These are phyloP conservation scores for Cryptocephalus moraei DNA, from an alignment of 2,888 invertebrate species.

Conservation along the genomic window DNA sequence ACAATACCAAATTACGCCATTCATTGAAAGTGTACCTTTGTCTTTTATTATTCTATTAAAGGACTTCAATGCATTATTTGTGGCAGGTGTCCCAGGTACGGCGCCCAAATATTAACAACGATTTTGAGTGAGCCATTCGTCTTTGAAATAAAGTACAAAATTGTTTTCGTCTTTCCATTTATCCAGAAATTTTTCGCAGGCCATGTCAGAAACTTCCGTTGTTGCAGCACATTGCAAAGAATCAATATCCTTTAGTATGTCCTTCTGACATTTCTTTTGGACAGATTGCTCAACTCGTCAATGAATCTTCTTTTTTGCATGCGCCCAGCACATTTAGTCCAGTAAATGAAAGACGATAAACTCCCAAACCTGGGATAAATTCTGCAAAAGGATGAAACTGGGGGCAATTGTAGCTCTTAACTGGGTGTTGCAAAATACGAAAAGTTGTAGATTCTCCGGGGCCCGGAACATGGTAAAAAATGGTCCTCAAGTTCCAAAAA, in stretches of 20 bases:
- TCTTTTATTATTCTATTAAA: constrained; percentile 2
- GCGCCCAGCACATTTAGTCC: no score
- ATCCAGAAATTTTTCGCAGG: constrained; percentile 1
- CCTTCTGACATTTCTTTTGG: constrained; percentile 3
- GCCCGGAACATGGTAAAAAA: no score
- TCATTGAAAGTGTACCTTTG: constrained; percentile 2
- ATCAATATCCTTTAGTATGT: constrained; percentile 3
- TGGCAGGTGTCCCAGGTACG: constrained; percentile 3
- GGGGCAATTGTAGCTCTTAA: no score
- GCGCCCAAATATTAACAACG: constrained; percentile 2
- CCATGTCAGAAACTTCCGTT: constrained; percentile 3
- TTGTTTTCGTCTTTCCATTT: constrained; percentile 2
- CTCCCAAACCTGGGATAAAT: no score
- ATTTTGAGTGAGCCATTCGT: constrained; percentile 2
- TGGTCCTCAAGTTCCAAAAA: no score
- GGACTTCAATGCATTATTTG: constrained; percentile 2
- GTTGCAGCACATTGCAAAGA: constrained; percentile 4
- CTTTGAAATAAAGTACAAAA: constrained; percentile 1
- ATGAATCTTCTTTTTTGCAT: background rate
- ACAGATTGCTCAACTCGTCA: constrained; percentile 2
- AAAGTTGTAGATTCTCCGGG: no score
- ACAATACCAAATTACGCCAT: constrained; percentile 2
- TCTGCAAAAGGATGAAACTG: no score
- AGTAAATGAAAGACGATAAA: no score
- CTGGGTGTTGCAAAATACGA: no score